Evolutionary conservation across 2,113 vertebrate species (phyloP), one percentile per base, ranked within the genome.

Genomic region (Sander vitreus): DNA sequence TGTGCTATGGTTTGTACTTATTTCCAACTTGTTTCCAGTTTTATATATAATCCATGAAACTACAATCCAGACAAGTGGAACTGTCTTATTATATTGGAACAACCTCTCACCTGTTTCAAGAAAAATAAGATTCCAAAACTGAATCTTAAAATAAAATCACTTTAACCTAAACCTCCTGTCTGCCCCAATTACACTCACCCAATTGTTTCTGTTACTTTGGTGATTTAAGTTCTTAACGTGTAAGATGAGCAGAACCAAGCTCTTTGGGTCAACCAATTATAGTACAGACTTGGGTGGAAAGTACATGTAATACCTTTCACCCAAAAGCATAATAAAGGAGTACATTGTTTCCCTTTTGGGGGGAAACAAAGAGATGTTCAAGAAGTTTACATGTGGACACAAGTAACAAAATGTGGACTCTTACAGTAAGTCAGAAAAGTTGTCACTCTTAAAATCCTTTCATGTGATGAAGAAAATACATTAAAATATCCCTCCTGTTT

Each of bases 401-500:
- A 45, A 50, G 47, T 15, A n/a, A n/a, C 21, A 62, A 23, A 13
- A 39, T 47, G 4, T 51, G 3, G 9, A 12, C 7, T 73, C 11
- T 65, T 39, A 43, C 39, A 43, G 39, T 39, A 21, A 11, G 6
- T 51, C 13, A 11, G 12, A 59, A 9, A 1, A 54, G 1, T 57
- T n/a, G 39, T 14, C 33, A 54, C n/a, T 76, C 9, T 62, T 30
- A 18, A n/a, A 50, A 48, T 39, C 5, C 3, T 57, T 50, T 27
- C 16, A 25, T 57, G 4, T 72, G 33, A 73, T 58, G 30, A 36
- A 83, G 36, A 64, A 23, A 71, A 73, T 1, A 57, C 14, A 53
- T 53, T 0, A 33, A 73, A 67, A 5, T 21, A n/a, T 39, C 2
- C 25, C 25, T 72, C 1, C 1, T 45, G 27, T 66, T 39, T 48